These are phyloP conservation scores for Oceanodroma tethys DNA, from an alignment of 2,113 vertebrate genomes.

Conservation along the genomic window DNA sequence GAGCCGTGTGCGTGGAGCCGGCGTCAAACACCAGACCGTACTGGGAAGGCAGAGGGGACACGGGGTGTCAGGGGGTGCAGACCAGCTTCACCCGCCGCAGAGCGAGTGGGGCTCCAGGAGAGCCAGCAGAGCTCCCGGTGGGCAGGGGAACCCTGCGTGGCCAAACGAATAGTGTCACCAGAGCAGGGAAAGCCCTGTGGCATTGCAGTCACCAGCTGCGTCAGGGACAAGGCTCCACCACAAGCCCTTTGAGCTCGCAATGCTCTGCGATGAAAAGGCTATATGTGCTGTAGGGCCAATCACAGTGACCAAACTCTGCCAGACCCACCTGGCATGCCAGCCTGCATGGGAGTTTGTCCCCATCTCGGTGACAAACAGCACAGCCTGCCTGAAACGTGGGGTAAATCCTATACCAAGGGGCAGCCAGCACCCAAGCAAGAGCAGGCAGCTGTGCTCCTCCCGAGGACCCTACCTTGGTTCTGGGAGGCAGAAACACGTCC, in stretches of 20 bases:
- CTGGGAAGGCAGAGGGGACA: constrained; percentile 56
- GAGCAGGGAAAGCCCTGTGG: neutral
- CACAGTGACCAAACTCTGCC: constrained; percentile 71
- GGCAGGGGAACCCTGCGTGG: neutral
- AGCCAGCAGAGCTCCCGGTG: neutral
- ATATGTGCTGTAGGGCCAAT: neutral
- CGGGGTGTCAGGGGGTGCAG: rapidly evolving
- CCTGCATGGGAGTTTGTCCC: neutral
- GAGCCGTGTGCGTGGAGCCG: constrained; percentile 86
- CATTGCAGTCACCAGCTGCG: neutral
- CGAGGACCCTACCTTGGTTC: constrained; percentile 41
- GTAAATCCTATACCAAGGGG: neutral
- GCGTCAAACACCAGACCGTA: constrained; percentile 91
- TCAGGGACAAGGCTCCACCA: neutral
- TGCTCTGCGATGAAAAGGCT: neutral
- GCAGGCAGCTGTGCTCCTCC: neutral
- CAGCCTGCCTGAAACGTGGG: neutral
- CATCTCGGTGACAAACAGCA: neutral
- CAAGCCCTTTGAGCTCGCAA: neutral
- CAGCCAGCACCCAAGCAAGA: neutral
- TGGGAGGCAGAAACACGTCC: constrained; percentile 16
- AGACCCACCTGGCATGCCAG: constrained; percentile 77
- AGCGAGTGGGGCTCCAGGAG: neutral
- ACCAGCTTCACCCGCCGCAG: rapidly evolving
- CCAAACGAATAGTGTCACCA: neutral